A percentile compares a stretch with the other conserved stretches of the same genome.
Conservation (phyloP, 2,797 vertebrate genomes). For the Sarcoramphus papa region DNA sequence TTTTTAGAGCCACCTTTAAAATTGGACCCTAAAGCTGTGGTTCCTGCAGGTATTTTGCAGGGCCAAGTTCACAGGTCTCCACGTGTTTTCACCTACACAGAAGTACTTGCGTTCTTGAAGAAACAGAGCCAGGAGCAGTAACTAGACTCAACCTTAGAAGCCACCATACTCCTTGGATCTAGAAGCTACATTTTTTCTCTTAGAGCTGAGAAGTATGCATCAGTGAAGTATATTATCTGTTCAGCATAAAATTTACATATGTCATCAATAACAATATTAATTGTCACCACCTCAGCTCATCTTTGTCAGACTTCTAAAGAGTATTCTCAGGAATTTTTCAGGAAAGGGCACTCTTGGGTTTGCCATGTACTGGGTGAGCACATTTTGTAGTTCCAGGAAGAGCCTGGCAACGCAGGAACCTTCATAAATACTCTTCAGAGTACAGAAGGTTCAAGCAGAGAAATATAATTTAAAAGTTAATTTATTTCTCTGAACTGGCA, state of each 20-base stretch:
- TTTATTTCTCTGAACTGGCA: constrained; percentile 19
- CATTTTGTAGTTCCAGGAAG: background rate
- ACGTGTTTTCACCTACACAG: background rate
- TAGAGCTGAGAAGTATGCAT: too few species aligned
- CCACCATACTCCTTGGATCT: background rate
- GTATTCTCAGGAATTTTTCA: background rate
- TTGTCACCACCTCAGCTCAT: background rate
- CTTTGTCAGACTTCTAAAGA: background rate
- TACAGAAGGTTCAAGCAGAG: background rate
- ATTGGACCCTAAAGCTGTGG: background rate
- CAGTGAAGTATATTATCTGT: background rate
- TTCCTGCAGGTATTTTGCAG: background rate
- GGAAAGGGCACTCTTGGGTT: background rate
- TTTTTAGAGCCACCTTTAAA: background rate
- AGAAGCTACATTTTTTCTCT: background rate
- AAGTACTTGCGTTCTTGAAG: background rate
- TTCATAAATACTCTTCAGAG: background rate
- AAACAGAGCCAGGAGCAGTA: background rate
- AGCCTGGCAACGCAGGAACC: background rate
- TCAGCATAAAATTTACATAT: background rate
- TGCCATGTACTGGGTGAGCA: background rate
- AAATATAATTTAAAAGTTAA: background rate
- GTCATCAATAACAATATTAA: background rate
- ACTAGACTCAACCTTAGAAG: background rate
- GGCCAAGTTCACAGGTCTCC: background rate